A percentile compares a stretch with the other conserved stretches of the same genome.
These are phyloP conservation scores for Drosophila neocordata DNA, from an alignment of 1,140 invertebrate species.

Conservation along the genomic window DNA sequence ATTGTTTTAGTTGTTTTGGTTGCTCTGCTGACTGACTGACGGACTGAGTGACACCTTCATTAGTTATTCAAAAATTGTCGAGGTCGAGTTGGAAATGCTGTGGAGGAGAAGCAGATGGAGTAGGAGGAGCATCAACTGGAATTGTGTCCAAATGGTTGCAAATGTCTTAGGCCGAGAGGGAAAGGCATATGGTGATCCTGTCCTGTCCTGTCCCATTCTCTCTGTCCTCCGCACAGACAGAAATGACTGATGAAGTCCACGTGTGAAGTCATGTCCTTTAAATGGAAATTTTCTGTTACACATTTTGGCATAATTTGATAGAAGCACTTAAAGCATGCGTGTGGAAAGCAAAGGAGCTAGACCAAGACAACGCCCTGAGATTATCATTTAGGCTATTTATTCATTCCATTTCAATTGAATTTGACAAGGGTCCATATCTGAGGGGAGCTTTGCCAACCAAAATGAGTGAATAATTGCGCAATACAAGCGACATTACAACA, in stretches of 20 bases:
- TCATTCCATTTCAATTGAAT: constrained; percentile 46
- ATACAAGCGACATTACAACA: constrained; percentile 52
- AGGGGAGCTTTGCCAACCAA: constrained; percentile 48
- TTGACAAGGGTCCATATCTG: constrained; percentile 53
- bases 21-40: constrained; percentile 34
- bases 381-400: constrained; percentile 9
- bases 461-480: constrained; percentile 54
- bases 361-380: constrained; percentile 30
- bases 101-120: background rate
- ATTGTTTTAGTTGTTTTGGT: constrained; percentile 59
- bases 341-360: background rate
- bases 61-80: constrained; percentile 78
- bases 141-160: constrained; percentile 59
- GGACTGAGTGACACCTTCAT: constrained; percentile 74
- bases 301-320: constrained; percentile 13
- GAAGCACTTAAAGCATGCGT: constrained; percentile 16
- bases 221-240: background rate
- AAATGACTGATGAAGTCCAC: constrained; percentile 30
- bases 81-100: constrained; percentile 29
- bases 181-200: constrained; percentile 57
- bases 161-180: constrained; percentile 35
- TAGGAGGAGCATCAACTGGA: constrained; percentile 62
- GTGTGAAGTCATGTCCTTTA: constrained; percentile 26
- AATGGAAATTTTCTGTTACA: constrained; percentile 11
- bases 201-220: background rate